These are phyloP conservation scores for Gymnothorax javanicus DNA, from an alignment of 2,797 vertebrate species.

Conservation along the genomic window DNA sequence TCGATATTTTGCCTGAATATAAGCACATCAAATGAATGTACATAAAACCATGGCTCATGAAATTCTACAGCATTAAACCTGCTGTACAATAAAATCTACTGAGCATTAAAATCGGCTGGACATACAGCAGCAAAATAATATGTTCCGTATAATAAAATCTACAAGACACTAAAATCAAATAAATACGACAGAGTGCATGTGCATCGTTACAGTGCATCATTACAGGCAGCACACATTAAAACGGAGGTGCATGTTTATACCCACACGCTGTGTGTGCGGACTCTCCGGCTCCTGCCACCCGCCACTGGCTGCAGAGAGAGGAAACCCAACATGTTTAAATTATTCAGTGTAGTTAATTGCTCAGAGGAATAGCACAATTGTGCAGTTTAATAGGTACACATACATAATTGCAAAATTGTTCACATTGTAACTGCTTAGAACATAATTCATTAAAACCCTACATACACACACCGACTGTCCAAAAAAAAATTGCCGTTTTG, in stretches of 20 bases:
- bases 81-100: too few species aligned
- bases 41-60: too few species aligned
- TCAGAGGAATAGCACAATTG: background rate
- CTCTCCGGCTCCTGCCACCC: constrained; percentile 99
- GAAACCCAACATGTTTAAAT: background rate
- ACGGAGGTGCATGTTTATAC: constrained; percentile 43
- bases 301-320: constrained; percentile 84
- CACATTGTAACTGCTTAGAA: background rate
- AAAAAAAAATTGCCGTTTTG: too few species aligned
- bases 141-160: too few species aligned
- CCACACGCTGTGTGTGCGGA: constrained; percentile 88
- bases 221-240: too few species aligned
- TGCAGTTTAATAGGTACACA: background rate
- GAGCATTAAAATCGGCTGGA: too few species aligned
- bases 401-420: background rate
- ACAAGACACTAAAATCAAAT: too few species aligned
- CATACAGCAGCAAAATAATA: too few species aligned
- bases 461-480: background rate
- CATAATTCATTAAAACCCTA: background rate
- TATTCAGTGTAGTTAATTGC: background rate
- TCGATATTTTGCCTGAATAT: background rate
- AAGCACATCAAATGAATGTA: background rate
- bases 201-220: too few species aligned
- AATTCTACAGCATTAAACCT: too few species aligned
- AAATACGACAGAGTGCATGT: too few species aligned